Evolutionary conservation across 1,140 invertebrate genomes (phyloP).

Genomic region (Aethina tumida): DNA sequence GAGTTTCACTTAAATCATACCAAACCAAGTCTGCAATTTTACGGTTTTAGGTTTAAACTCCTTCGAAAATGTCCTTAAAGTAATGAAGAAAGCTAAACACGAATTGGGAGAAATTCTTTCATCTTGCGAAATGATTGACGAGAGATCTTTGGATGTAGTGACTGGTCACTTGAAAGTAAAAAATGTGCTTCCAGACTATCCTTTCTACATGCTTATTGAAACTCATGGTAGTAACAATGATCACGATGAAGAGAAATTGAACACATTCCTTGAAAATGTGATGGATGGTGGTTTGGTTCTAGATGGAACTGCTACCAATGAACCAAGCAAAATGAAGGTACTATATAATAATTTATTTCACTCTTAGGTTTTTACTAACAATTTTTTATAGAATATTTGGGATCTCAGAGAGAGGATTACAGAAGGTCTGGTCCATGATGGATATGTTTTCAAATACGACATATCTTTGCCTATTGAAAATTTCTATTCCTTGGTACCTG

Average conservation of each 20-base stretch:
- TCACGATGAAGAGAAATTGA: conserved; percentile 85
- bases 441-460: conserved; percentile 95
- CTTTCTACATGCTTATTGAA: conserved; percentile 89
- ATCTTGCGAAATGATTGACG: conserved; percentile 89
- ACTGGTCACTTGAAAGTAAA: conserved; percentile 51
- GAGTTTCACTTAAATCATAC: conserved; percentile 20
- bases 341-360: conserved; percentile 7
- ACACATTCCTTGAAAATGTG: conserved; percentile 61
- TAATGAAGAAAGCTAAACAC: conserved; percentile 59
- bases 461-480: conserved; percentile 75
- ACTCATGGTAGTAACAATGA: conserved; percentile 71
- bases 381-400: conserved; percentile 62
- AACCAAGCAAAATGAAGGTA: conserved; percentile 68
- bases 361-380: conserved; percentile 10
- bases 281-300: conserved; percentile 59
- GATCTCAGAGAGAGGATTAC: conserved; percentile 76
- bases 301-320: conserved; percentile 77
- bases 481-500: conserved; percentile 76
- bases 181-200: conserved; percentile 52
- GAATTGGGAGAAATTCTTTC: conserved; percentile 83
- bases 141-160: conserved; percentile 50
- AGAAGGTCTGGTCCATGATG: conserved; percentile 66
- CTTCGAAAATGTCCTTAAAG: conserved; percentile 68
- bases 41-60: conserved; percentile 51
- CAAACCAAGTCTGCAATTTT: not conserved